Evolutionary conservation across 2,113 vertebrate species (phyloP), one percentile per base, ranked within the genome.

Genomic region (Bos javanicus): DNA sequence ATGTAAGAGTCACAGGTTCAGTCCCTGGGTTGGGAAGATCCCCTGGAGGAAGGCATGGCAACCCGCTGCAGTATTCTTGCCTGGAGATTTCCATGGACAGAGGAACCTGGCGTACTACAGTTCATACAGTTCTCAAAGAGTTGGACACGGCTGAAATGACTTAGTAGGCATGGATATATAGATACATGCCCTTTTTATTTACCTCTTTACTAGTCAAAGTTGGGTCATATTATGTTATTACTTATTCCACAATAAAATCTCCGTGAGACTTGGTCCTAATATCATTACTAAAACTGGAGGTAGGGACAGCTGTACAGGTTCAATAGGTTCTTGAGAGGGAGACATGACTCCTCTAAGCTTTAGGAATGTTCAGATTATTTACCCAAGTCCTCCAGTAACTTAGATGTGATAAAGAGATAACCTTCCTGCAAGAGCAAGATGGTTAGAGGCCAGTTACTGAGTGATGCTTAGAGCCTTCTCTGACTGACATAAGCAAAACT

Each of bases 281-380:
- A 71, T 52, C 39, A 64, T 43, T 43, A 43, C 43, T 43, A 43
- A 43, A 43, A 43, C 30, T 85, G 48, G 43, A 74, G 15, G 23
- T 6, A 62, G 11, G 6, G 8, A n/a, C 10, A 87, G 13, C 5
- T 84, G 9, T 25, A 36, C 25, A 80, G 2, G 10, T 50, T 85
- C 5, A 15, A 5, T 46, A 23, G 67, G 39, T 43, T 85, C 28
- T 84, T n/a, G 21, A 39, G 5, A 93, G 19, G 39, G 8, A 92
- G n/a, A 60, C 6, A 8, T 59, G 26, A 80, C 5, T 4, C 7
- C 11, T 26, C 2, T 12, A 50, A 21, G 16, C 25, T 64, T 97
- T 84, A 57, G 17, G 17, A 67, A 87, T 67, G 43, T 86, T 86
- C 43, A 36, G 26, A 89, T 43, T 78, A n/a, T 56, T 97, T 88